phyloP scores from a whole-genome alignment of 2,113 vertebrate species.

The Lates calcarifer region DNA sequence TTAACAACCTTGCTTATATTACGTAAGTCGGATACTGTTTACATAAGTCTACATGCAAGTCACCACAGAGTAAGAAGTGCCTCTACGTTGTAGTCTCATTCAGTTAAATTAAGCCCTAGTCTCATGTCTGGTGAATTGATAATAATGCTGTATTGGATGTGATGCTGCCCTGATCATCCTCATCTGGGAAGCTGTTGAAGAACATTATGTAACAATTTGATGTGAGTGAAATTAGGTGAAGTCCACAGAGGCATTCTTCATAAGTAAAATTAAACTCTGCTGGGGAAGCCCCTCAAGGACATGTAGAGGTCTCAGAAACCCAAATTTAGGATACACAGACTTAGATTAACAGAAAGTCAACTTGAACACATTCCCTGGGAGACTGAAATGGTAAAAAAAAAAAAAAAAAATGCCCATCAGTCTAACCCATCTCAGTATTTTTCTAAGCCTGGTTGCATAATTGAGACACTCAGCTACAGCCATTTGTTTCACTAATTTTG shows the following conservation, averaged over 20 bases:
- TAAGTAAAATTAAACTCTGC: constrained; percentile 43
- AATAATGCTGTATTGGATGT: not conserved
- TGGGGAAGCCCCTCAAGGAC: constrained; percentile 53
- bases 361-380: not conserved
- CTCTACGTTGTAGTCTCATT: not conserved
- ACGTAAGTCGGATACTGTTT: not conserved
- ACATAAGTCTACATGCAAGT: no score
- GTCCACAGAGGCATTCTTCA: constrained; percentile 39
- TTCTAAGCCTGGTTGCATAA: not conserved
- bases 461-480: not conserved
- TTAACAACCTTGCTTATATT: not conserved
- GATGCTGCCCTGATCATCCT: not conserved
- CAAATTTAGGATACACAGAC: not conserved
- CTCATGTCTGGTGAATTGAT: not conserved
- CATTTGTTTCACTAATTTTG: not conserved
- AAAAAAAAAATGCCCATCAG: not conserved
- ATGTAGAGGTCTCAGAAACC: constrained; percentile 39
- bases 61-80: not conserved
- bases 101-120: not conserved
- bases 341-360: constrained; percentile 1
- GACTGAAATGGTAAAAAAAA: not conserved
- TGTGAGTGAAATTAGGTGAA: constrained; percentile 46
- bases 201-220: constrained; percentile 40
- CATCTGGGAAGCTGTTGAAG: constrained; percentile 9
- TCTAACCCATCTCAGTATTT: not conserved